Conservation (phyloP, 2,113 vertebrate species). For the Pelvicachromis taeniatus region DNA sequence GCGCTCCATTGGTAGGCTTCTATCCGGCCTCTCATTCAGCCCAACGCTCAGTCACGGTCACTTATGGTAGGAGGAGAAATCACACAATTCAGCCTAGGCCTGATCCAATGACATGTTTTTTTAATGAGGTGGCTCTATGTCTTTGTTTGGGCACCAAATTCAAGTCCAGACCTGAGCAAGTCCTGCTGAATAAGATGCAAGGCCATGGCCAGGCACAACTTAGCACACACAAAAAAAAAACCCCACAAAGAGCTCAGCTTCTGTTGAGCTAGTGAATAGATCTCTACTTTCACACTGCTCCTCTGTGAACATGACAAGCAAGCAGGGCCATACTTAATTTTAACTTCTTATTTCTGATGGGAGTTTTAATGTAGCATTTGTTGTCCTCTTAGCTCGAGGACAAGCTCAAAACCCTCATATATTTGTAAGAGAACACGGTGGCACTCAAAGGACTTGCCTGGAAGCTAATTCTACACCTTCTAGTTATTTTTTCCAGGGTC, state of each 20-base stretch:
- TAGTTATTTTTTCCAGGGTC: slow-evolving; percentile 38
- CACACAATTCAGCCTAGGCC: slow-evolving; percentile 55
- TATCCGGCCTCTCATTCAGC: slow-evolving; percentile 60
- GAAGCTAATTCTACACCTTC: background rate
- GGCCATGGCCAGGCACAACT: slow-evolving; percentile 24
- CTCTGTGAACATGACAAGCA: background rate
- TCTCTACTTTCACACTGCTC: background rate
- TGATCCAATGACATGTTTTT: slow-evolving; percentile 75
- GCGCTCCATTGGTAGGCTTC: slow-evolving; percentile 56
- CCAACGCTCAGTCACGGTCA: slow-evolving; percentile 66
- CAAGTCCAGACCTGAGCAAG: slow-evolving; percentile 43
- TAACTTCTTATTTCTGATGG: background rate
- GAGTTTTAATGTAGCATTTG: background rate
- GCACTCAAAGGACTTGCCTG: background rate
- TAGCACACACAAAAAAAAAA: slow-evolving; percentile 24
- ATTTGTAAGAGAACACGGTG: background rate
- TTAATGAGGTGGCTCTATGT: slow-evolving; percentile 69
- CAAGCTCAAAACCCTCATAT: background rate
- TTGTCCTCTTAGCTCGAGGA: background rate
- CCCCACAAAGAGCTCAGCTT: slow-evolving; percentile 28
- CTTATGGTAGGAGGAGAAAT: slow-evolving; percentile 66
- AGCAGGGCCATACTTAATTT: background rate
- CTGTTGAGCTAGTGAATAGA: slow-evolving; percentile 19
- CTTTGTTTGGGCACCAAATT: slow-evolving; percentile 63
- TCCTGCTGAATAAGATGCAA: slow-evolving; percentile 50